These are phyloP conservation scores for Mus spretus DNA, from an alignment of 2,797 vertebrate species.

Conservation along the genomic window DNA sequence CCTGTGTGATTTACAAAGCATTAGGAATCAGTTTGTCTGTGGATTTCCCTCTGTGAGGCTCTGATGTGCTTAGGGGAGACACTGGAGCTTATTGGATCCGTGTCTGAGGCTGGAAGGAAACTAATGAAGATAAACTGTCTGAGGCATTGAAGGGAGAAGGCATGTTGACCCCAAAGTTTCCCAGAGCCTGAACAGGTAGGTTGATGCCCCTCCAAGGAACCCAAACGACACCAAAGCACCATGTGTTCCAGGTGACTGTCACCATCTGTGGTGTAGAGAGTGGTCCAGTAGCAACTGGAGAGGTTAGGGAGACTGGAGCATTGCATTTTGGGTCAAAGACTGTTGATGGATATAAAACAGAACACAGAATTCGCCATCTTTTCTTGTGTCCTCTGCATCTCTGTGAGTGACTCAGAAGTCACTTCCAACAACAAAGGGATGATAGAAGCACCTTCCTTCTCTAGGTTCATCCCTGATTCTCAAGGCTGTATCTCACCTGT, in stretches of 20 bases:
- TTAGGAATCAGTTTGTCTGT: not conserved
- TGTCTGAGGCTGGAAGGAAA: not conserved
- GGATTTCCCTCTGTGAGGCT: not conserved
- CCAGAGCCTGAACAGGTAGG: not conserved
- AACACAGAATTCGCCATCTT: not conserved
- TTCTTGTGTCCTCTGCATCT: not conserved
- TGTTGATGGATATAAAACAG: not conserved
- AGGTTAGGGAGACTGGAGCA: not conserved
- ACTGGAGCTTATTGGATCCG: not conserved
- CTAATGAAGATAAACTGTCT: not conserved
- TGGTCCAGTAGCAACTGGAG: not conserved
- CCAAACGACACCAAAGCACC: not conserved
- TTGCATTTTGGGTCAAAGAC: rapidly evolving
- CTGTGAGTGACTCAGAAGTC: not conserved
- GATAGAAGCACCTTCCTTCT: not conserved
- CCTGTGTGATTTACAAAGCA: not conserved
- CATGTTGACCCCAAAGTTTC: not conserved
- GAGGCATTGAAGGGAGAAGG: not conserved
- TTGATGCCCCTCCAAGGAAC: not conserved
- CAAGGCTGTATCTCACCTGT: not conserved
- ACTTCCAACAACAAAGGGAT: not conserved
- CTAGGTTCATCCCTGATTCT: not conserved
- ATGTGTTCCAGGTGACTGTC: not conserved
- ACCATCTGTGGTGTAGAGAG: not conserved
- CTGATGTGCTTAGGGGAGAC: not conserved